phyloP scores from a whole-genome alignment of 92 coral and sea anemone species.

The Epizoanthus scotinus region DNA sequence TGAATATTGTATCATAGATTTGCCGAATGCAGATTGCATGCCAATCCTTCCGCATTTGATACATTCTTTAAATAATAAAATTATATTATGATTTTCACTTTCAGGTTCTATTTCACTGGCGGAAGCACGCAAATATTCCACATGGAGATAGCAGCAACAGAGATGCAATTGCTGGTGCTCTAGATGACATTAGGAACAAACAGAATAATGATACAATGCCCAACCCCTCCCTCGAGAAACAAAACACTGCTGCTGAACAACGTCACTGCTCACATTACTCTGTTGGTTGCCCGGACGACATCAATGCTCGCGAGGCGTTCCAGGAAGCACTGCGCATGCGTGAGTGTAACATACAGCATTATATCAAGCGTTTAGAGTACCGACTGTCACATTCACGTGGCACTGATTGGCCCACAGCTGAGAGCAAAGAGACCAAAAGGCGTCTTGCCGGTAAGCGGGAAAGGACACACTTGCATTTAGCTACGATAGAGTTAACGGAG shows the following conservation, averaged over 20 bases:
- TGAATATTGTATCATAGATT: too few species aligned
- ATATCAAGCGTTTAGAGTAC: not conserved
- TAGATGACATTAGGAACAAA: not conserved
- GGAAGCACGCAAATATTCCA: not conserved
- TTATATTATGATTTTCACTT: not conserved
- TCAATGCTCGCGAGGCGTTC: too few species aligned
- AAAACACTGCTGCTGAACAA: too few species aligned
- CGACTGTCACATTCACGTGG: not conserved
- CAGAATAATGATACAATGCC: too few species aligned
- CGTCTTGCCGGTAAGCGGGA: not conserved
- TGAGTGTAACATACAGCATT: not conserved
- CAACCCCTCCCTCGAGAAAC: too few species aligned
- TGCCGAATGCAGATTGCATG: too few species aligned
- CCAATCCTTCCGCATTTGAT: too few species aligned
- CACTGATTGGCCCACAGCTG: not conserved
- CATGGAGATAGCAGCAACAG: not conserved
- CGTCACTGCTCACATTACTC: too few species aligned
- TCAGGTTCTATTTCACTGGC: constrained; percentile 35
- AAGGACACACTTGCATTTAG: too few species aligned
- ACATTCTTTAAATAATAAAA: too few species aligned
- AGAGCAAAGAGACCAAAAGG: not conserved
- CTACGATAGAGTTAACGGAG: too few species aligned
- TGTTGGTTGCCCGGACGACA: too few species aligned
- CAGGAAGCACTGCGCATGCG: not conserved
- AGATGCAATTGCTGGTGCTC: not conserved